phyloP scores from a whole-genome alignment of 2,113 vertebrate species.

The Psittacara wagleri region DNA sequence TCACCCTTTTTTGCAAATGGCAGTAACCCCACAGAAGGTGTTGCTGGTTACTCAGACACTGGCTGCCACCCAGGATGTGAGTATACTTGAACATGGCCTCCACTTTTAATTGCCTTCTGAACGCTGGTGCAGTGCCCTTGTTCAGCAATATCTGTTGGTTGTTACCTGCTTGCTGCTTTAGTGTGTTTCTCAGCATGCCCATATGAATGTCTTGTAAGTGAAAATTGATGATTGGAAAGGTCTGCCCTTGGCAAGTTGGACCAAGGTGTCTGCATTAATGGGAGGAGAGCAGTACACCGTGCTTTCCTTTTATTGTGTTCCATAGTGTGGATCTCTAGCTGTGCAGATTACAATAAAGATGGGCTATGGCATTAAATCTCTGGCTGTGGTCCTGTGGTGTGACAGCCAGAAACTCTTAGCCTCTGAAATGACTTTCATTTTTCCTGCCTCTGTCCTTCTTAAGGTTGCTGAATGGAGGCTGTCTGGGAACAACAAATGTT shows the following conservation, averaged over 20 bases:
- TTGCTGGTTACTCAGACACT: neutral
- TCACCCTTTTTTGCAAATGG: accelerated
- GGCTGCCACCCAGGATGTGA: neutral
- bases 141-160: neutral
- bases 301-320: neutral
- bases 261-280: neutral
- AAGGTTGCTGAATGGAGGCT: neutral
- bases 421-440: neutral
- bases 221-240: neutral
- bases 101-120: neutral
- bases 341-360: neutral
- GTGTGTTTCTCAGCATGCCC: neutral
- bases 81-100: neutral
- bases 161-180: neutral
- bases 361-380: neutral
- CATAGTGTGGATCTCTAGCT: neutral
- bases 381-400: neutral
- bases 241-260: neutral
- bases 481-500: neutral
- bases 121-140: neutral
- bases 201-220: neutral
- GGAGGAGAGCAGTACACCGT: neutral
- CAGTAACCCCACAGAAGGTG: neutral
- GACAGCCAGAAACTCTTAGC: neutral
- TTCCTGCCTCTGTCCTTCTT: neutral